Percentiles rank a stretch among this genome's conserved stretches.
phyloP scores from a whole-genome alignment of 2,797 vertebrate species.

The Argentina silus region DNA sequence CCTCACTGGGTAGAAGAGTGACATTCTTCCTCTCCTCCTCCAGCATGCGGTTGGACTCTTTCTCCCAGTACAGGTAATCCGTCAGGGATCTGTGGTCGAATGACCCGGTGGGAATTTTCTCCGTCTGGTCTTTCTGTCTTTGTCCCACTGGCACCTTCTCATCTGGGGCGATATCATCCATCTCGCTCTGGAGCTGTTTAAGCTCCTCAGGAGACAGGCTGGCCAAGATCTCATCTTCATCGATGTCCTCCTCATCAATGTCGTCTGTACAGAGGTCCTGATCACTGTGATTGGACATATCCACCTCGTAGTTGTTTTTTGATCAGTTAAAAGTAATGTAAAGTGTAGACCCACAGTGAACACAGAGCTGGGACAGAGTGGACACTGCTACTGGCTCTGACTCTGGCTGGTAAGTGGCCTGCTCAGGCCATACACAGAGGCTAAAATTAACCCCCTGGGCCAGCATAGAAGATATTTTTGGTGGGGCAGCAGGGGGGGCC shows the following conservation, averaged over 20 bases:
- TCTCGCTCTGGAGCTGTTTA: slow-evolving; percentile 90
- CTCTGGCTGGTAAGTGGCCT: slow-evolving; percentile 42
- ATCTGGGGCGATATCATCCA: slow-evolving; percentile 95
- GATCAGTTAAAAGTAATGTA: slow-evolving; percentile 16
- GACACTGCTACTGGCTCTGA: slow-evolving; percentile 52
- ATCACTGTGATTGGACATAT: slow-evolving; percentile 72
- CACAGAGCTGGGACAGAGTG: slow-evolving; percentile 24
- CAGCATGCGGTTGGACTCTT: slow-evolving; percentile 90
- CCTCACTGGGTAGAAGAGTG: slow-evolving; percentile 90
- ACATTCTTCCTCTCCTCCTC: slow-evolving; percentile 92
- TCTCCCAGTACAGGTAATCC: slow-evolving; percentile 96
- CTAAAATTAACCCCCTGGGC: slow-evolving; percentile 79
- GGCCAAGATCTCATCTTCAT: slow-evolving; percentile 95
- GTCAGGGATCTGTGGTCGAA: slow-evolving; percentile 94
- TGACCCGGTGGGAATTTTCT: slow-evolving; percentile 88
- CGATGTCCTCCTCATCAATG: slow-evolving; percentile 83
- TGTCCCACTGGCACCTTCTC: slow-evolving; percentile 90
- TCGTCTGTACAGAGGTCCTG: slow-evolving; percentile 57
- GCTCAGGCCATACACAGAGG: slow-evolving; percentile 54
- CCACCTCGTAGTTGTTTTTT: slow-evolving; percentile 1
- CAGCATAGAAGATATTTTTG: slow-evolving; percentile 81
- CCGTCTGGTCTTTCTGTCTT: slow-evolving; percentile 95
- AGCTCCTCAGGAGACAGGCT: slow-evolving; percentile 94
- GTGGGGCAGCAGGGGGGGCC: slow-evolving; percentile 45
- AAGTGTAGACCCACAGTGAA: slow-evolving; percentile 12